Conservation (phyloP, 2,888 invertebrate species). For the Melanostoma scalare region DNA sequence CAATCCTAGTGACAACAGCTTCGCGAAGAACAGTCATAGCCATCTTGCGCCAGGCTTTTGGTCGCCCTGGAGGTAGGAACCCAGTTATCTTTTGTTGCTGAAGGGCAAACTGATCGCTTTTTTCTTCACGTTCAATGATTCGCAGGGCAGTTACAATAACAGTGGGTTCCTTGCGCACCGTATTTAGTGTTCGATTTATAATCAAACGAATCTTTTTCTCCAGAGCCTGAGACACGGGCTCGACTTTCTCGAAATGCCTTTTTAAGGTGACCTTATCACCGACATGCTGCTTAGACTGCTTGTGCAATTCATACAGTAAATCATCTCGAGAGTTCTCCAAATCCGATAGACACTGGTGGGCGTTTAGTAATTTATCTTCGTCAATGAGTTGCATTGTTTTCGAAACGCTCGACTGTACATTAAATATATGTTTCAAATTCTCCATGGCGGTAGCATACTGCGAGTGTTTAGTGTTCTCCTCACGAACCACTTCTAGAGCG, state of each 20-base stretch:
- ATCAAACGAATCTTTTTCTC: constrained; percentile 96
- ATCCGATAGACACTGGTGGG: constrained; percentile 96
- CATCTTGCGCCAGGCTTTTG: constrained; percentile 94
- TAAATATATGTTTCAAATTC: constrained; percentile 98
- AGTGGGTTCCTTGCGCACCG: constrained; percentile 96
- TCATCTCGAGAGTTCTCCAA: constrained; percentile 98
- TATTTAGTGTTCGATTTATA: constrained; percentile 94
- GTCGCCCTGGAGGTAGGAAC: constrained; percentile 96
- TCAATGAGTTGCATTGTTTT: constrained; percentile 96
- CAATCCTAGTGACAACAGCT: constrained; percentile 92
- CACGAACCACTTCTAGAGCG: constrained; percentile 91
- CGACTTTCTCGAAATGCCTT: constrained; percentile 98
- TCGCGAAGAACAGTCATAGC: constrained; percentile 91
- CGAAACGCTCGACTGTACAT: constrained; percentile 97
- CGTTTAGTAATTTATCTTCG: constrained; percentile 96
- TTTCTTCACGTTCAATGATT: constrained; percentile 98
- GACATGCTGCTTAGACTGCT: constrained; percentile 94
- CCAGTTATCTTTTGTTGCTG: constrained; percentile 86
- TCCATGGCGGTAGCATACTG: constrained; percentile 99
- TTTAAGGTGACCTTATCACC: constrained; percentile 94
- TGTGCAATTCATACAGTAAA: constrained; percentile 95
- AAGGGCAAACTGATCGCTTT: constrained; percentile 93
- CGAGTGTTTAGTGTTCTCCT: constrained; percentile 96
- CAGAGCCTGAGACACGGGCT: constrained; percentile 92
- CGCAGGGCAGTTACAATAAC: constrained; percentile 97